phyloP scores from a whole-genome alignment of 2,113 vertebrate species.

The Alectura lathami region DNA sequence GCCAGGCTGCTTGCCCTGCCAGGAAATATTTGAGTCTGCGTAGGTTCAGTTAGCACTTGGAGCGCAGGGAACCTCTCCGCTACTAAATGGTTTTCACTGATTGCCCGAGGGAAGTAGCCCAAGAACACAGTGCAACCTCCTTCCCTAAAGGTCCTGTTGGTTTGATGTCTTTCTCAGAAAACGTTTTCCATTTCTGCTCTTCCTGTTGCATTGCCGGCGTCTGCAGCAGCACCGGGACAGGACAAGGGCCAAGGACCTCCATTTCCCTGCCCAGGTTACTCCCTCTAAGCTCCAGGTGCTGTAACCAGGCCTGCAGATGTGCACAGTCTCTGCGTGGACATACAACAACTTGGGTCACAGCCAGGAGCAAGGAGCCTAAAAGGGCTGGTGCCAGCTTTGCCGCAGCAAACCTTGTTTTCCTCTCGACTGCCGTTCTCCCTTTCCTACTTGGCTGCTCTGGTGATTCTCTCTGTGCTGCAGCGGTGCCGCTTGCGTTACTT shows the following conservation, averaged over 20 bases:
- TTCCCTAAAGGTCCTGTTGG: neutral
- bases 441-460: constrained; percentile 2
- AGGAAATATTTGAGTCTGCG: neutral
- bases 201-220: neutral
- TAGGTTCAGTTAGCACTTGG: neutral
- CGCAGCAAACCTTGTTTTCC: neutral
- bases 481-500: neutral
- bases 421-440: constrained; percentile 12
- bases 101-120: neutral
- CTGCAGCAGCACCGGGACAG: neutral
- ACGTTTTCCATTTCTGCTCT: neutral
- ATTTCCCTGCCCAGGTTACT: neutral
- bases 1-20: neutral
- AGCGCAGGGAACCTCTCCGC: neutral
- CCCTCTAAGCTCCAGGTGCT: neutral
- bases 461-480: constrained; percentile 7
- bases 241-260: neutral
- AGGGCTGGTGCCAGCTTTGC: constrained; percentile 12
- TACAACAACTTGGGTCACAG: neutral
- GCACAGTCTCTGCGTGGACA: neutral
- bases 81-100: neutral
- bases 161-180: neutral
- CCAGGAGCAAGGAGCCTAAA: neutral
- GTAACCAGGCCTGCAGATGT: neutral
- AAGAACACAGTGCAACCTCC: neutral